These are phyloP conservation scores for Hypsibius dujardini DNA, from an alignment of 1,140 invertebrate genomes.

Conservation along the genomic window DNA sequence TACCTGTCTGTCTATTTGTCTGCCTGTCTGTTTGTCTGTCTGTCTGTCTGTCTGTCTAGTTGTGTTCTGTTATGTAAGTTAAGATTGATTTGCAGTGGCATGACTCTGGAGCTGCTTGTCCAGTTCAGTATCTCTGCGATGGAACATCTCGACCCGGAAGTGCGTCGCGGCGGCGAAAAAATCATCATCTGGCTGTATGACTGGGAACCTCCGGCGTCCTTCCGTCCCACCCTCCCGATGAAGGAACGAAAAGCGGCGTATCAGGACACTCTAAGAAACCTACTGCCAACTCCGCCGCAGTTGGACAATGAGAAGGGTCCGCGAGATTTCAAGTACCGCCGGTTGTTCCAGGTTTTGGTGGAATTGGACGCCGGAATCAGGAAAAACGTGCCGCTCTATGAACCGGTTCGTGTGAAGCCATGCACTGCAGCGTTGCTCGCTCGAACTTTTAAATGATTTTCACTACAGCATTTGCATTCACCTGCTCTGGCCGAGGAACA, in stretches of 20 bases:
- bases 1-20: not conserved
- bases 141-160: not conserved
- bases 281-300: not conserved
- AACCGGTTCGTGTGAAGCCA: not conserved
- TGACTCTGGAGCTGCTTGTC: constrained; percentile 7
- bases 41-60: not conserved
- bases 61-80: constrained; percentile 10
- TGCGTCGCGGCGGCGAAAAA: not conserved
- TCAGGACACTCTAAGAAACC: not conserved
- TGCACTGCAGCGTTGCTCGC: too few species aligned
- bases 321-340: not conserved
- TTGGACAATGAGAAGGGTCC: not conserved
- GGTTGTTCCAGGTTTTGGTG: not conserved
- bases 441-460: too few species aligned
- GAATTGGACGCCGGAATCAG: not conserved
- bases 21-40: not conserved
- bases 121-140: not conserved
- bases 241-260: not conserved
- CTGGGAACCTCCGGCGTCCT: not conserved
- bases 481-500: not conserved
- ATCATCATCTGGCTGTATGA: not conserved
- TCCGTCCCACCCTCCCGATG: not conserved
- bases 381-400: not conserved
- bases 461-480: not conserved
- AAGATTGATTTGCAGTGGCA: not conserved